Percentiles rank a stretch among this genome's conserved stretches.
These are phyloP conservation scores for Gonocerus acuteangulatus DNA, from an alignment of 2,888 invertebrate genomes.

Conservation along the genomic window DNA sequence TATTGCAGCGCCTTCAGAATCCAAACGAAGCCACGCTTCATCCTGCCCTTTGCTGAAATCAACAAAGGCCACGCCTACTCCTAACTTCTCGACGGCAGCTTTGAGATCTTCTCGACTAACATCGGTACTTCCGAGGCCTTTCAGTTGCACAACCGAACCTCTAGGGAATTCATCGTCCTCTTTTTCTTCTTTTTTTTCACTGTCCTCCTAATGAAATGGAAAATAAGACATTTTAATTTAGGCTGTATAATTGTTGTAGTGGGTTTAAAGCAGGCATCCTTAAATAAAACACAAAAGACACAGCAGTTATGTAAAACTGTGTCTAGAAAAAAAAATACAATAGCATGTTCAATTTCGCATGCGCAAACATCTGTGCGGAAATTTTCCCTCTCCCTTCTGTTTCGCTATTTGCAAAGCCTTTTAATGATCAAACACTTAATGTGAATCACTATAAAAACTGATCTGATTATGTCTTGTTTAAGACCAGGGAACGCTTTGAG, in stretches of 20 bases:
- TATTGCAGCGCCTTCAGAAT: conserved; percentile 61
- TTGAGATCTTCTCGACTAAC: conserved; percentile 66
- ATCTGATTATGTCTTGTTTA: too few species aligned
- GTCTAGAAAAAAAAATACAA: too few species aligned
- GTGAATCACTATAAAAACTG: too few species aligned
- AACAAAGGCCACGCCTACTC: conserved; percentile 60
- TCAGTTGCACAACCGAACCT: conserved; percentile 66
- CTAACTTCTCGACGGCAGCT: conserved; percentile 55
- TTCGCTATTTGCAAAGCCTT: too few species aligned
- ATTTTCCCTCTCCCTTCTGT: too few species aligned
- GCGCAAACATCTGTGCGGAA: too few species aligned
- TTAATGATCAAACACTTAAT: too few species aligned
- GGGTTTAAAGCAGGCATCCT: conserved; percentile 45
- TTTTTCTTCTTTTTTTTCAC: conserved; percentile 38
- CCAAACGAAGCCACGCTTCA: conserved; percentile 64
- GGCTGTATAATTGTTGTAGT: not conserved
- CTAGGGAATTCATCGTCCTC: conserved; percentile 54
- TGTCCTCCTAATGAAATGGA: conserved; percentile 22
- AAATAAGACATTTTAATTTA: conserved; percentile 3
- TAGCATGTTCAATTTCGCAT: too few species aligned
- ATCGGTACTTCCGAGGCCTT: conserved; percentile 49
- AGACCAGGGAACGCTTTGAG: too few species aligned
- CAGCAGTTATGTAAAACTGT: not conserved
- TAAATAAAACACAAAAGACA: not conserved
- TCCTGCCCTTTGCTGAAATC: conserved; percentile 67